Percentiles rank a stretch among this genome's conserved stretches.
These are phyloP conservation scores for Stictonetta naevosa DNA, from an alignment of 2,113 vertebrate species.

Conservation along the genomic window DNA sequence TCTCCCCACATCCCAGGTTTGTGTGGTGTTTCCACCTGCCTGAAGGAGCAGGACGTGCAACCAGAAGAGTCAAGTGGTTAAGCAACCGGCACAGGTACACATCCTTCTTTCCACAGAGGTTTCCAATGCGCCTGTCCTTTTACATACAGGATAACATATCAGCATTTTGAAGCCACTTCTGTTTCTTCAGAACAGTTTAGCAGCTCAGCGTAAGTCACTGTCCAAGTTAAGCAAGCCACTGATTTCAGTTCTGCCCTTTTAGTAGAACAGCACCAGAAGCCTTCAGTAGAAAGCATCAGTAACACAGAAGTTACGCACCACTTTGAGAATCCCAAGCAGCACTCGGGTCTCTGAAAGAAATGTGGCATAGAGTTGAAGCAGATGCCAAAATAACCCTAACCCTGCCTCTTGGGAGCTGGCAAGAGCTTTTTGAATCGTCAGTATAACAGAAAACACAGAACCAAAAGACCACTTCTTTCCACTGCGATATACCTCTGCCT, in stretches of 20 bases:
- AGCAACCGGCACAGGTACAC: not conserved
- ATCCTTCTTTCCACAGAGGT: not conserved
- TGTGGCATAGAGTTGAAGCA: not conserved
- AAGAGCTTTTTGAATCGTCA: not conserved
- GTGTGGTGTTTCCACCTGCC: not conserved
- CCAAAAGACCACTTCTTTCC: not conserved
- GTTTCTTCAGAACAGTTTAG: not conserved
- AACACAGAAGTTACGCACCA: not conserved
- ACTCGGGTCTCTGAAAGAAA: not conserved
- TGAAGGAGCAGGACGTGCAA: not conserved
- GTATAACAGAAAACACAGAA: not conserved
- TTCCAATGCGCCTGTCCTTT: not conserved
- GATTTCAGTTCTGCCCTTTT: not conserved
- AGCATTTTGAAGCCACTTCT: not conserved
- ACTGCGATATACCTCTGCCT: not conserved
- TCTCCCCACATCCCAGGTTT: not conserved
- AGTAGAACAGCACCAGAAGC: not conserved
- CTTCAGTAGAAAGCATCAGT: not conserved
- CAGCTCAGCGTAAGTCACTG: not conserved
- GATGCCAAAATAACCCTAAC: not conserved
- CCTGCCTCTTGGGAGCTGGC: not conserved
- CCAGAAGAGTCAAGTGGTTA: not conserved
- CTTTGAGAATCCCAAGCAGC: not conserved
- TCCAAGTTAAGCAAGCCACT: not conserved
- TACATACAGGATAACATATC: fast-evolving